Evolutionary conservation across 2,113 vertebrate species (phyloP).

Genomic region (Gopherus evgoodei): DNA sequence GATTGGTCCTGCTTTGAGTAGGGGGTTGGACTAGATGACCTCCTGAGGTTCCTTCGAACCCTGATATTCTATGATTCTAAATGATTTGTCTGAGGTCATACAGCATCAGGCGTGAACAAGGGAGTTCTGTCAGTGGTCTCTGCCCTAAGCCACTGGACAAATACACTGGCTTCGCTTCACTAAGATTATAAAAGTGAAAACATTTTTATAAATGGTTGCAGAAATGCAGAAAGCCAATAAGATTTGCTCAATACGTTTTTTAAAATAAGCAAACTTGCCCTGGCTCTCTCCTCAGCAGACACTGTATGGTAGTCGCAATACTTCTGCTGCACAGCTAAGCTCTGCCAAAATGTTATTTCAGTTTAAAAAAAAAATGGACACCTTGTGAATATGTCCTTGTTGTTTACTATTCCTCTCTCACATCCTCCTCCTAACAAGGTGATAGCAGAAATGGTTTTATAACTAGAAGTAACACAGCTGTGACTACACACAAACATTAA

Average conservation of each 20-base stretch:
- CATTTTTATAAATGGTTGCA: not conserved
- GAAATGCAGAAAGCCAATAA: not conserved
- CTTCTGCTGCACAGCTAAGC: not conserved
- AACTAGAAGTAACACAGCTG: not conserved
- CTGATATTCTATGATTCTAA: no score
- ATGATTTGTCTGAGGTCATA: not conserved
- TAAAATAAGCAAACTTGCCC: not conserved
- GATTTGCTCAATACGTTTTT: not conserved
- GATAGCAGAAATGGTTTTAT: not conserved
- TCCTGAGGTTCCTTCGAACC: no score
- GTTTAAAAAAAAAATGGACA: not conserved
- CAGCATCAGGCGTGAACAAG: not conserved
- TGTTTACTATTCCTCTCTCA: not conserved
- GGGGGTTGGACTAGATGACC: no score
- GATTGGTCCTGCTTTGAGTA: no score
- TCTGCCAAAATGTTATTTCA: not conserved
- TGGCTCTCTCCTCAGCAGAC: not conserved
- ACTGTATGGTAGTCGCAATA: not conserved
- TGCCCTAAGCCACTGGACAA: not conserved
- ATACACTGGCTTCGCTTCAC: not conserved
- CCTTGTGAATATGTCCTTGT: not conserved
- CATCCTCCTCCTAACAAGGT: not conserved
- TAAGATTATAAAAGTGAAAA: not conserved
- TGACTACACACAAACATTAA: not conserved
- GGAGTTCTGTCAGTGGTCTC: not conserved